Evolutionary conservation across 1,140 invertebrate species (phyloP), one percentile per base, ranked within the genome.

Genomic region (Dendroctonus valens): DNA sequence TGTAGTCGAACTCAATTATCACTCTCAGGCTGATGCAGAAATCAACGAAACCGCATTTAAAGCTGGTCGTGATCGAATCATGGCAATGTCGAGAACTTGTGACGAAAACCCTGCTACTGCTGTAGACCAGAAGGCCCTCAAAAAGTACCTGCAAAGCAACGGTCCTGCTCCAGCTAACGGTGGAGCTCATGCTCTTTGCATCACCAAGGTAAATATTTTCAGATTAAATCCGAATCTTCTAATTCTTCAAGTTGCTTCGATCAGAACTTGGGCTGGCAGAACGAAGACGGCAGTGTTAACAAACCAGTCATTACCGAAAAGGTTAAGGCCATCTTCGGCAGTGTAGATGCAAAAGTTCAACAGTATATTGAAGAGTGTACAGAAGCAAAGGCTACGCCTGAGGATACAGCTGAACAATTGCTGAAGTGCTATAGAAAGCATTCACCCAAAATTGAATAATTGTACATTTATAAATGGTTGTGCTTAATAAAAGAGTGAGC

Each of bases 211-310:
- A 48, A 46, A 7, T n/a, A 41, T n/a, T 55, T 15, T 5, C 26
- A 3, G 2, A 46, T 46, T 46, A 11, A 46, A 9, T 46, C 52
- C 7, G 3, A 14, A 39, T 11, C 8, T 38, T 11, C 9, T 26
- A 1, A 26, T 57, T 58, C 46, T 14, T 26, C 26, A 26, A 26
- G 26, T 26, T 26, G 26, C 26, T 26, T 26, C 26, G 26, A 26
- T 26, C 15, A 59, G 57, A 6, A 6, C 12, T 46, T 53, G 12
- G 62, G 62, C 5, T 65, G 62, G 62, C 62, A 65, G 58, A 65
- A 65, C 44, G 62, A 55, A 49, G 62, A 65, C 37, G 62, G 62
- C 26, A 49, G 42, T 7, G 62, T 65, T 1, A 65, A 65, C 46
- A 39, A 7, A 26, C 26, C 26, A 26, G 1, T 26, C 26, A 26